Percentiles rank a stretch among this genome's conserved stretches.
Conservation (phyloP, 2,888 invertebrate genomes). For the Ichneumoninae sp. region DNA sequence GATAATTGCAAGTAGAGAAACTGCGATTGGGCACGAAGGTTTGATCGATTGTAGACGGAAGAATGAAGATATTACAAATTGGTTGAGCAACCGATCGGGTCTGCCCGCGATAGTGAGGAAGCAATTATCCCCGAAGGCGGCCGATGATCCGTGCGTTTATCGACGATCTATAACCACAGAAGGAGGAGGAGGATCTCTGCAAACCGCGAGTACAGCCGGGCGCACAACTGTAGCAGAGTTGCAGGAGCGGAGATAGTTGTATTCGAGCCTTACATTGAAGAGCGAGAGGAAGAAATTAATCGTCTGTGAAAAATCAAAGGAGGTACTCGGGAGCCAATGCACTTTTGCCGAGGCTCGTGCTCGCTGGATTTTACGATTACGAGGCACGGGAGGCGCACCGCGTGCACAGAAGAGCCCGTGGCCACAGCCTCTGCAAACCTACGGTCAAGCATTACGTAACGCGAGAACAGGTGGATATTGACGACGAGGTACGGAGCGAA, state of each 20-base stretch:
- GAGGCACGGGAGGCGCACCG: conserved; percentile 33
- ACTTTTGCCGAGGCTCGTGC: conserved; percentile 44
- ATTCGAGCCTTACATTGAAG: background rate
- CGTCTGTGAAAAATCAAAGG: conserved; percentile 50
- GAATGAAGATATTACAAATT: conserved; percentile 60
- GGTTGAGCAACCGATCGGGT: conserved; percentile 41
- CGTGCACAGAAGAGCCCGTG: conserved; percentile 12
- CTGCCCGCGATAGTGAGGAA: conserved; percentile 43
- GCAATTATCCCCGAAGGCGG: conserved; percentile 51
- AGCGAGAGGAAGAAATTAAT: conserved; percentile 55
- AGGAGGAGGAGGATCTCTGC: background rate
- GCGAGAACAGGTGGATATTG: conserved; percentile 63
- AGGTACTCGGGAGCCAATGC: conserved; percentile 31
- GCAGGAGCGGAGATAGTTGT: background rate
- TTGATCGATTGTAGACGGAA: conserved; percentile 25
- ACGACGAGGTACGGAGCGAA: conserved; percentile 49
- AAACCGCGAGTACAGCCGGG: background rate
- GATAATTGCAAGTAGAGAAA: background rate
- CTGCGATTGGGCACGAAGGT: background rate
- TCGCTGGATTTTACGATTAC: conserved; percentile 55
- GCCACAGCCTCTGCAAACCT: conserved; percentile 1
- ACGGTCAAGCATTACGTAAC: conserved; percentile 32
- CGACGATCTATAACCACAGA: conserved; percentile 38
- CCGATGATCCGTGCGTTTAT: conserved; percentile 52
- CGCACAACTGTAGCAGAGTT: background rate